Evolutionary conservation across 2,888 invertebrate genomes (phyloP).

Genomic region (Euplagia quadripunctaria): DNA sequence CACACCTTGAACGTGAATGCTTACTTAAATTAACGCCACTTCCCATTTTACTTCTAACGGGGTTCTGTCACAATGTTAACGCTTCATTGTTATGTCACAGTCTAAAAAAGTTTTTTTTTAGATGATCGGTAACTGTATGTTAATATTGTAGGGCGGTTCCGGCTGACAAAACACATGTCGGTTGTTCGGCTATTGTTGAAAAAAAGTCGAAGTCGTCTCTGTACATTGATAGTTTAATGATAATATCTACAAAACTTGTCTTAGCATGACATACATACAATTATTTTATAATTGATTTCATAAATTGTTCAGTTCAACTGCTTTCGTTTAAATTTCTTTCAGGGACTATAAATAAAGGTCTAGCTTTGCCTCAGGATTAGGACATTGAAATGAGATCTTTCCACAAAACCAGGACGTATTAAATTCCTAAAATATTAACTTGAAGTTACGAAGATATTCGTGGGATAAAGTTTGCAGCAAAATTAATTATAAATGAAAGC

Average conservation of each 20-base stretch:
- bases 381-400: slow-evolving; percentile 30
- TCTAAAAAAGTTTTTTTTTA: slow-evolving; percentile 74
- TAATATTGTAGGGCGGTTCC: slow-evolving; percentile 76
- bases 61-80: slow-evolving; percentile 80
- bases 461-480: slow-evolving; percentile 58
- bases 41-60: slow-evolving; percentile 76
- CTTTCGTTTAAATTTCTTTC: not conserved
- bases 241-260: slow-evolving; percentile 62
- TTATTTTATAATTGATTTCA: slow-evolving; percentile 47
- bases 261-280: slow-evolving; percentile 46
- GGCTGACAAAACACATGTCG: slow-evolving; percentile 82
- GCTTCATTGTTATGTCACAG: slow-evolving; percentile 83
- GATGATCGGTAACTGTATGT: slow-evolving; percentile 75
- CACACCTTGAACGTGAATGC: slow-evolving; percentile 56
- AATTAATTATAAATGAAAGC: slow-evolving; percentile 63
- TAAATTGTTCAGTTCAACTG: slow-evolving; percentile 30
- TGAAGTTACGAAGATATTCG: slow-evolving; percentile 56
- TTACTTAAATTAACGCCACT: slow-evolving; percentile 66
- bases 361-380: slow-evolving; percentile 24
- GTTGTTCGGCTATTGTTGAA: slow-evolving; percentile 72
- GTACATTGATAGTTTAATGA: slow-evolving; percentile 66
- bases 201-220: slow-evolving; percentile 69
- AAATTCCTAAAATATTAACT: slow-evolving; percentile 57
- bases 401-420: slow-evolving; percentile 52
- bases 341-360: not conserved